A percentile compares a stretch with the other conserved stretches of the same genome.
These are phyloP conservation scores for Crambe crambe DNA, from an alignment of 37 sponge, comb jelly and placozoan genomes.

Conservation along the genomic window DNA sequence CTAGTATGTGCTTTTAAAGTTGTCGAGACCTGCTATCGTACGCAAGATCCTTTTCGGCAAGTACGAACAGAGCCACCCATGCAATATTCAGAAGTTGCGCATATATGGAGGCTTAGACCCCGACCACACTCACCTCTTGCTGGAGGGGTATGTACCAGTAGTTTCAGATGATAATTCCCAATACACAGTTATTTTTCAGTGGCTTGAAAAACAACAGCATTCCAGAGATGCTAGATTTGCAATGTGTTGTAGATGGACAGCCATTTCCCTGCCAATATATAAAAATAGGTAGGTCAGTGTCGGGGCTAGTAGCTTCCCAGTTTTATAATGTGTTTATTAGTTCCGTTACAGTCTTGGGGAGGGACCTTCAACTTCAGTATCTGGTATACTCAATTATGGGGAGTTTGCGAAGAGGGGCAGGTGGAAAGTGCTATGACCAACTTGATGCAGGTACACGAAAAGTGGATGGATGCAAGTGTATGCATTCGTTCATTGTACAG, in stretches of 20 bases:
- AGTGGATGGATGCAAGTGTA: neutral
- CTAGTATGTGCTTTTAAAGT: conserved; percentile 67
- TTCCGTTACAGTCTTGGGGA: conserved; percentile 77
- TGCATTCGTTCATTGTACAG: conserved; percentile 7
- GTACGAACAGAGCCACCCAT: conserved; percentile 81
- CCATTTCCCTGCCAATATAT: conserved; percentile 65
- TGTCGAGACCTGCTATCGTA: conserved; percentile 65
- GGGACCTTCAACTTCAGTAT: conserved; percentile 79
- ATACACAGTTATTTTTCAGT: no score
- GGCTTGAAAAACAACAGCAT: conserved; percentile 55
- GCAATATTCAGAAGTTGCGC: conserved; percentile 71
- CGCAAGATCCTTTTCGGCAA: conserved; percentile 78
- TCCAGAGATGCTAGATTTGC: conserved; percentile 60
- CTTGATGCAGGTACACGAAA: conserved; percentile 48
- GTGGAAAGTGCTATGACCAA: conserved; percentile 38
- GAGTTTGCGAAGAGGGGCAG: conserved; percentile 30
- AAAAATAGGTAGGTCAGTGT: conserved; percentile 61
- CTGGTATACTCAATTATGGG: conserved; percentile 79
- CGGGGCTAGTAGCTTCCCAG: no score
- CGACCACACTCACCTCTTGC: conserved; percentile 36
- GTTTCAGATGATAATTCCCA: no score
- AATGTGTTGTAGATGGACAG: conserved; percentile 31
- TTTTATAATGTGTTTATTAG: conserved; percentile 8
- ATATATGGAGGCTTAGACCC: conserved; percentile 73
- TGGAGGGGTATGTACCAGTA: conserved; percentile 59